Evolutionary conservation across 1,140 invertebrate species (phyloP).

Genomic region (Triops longicaudatus): DNA sequence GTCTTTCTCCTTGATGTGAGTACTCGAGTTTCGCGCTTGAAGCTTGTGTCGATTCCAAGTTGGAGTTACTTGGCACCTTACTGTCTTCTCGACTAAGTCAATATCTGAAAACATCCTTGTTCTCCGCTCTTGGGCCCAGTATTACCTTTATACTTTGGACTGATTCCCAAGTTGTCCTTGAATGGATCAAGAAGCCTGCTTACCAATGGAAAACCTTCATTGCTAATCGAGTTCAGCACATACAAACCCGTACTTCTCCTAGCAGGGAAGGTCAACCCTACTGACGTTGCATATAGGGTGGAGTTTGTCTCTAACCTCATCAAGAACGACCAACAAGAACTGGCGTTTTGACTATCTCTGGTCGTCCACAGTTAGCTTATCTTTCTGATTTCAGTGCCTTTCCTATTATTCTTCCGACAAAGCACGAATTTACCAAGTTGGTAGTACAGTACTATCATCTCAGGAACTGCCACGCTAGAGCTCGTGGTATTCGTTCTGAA

Average conservation of each 20-base stretch:
- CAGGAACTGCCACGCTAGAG: conserved; percentile 16
- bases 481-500: conserved; percentile 18
- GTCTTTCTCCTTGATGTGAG: conserved; percentile 32
- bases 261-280: conserved; percentile 22
- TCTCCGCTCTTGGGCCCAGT: not conserved
- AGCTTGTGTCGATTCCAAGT: conserved; percentile 20
- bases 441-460: conserved; percentile 4
- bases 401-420: conserved; percentile 24
- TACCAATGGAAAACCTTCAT: conserved; percentile 22
- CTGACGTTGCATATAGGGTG: not conserved
- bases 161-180: conserved; percentile 23
- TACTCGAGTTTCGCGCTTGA: conserved; percentile 40
- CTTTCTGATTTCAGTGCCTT: not conserved
- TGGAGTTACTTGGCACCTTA: conserved; percentile 27
- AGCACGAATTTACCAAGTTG: conserved; percentile 18
- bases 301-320: not conserved
- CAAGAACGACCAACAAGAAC: no score
- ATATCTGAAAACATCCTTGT: not conserved
- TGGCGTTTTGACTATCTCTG: not conserved
- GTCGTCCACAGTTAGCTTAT: not conserved
- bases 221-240: conserved; percentile 17
- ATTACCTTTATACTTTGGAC: conserved; percentile 18
- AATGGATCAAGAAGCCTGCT: conserved; percentile 8
- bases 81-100: conserved; percentile 17
- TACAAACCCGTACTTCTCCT: not conserved